phyloP scores from a whole-genome alignment of 2,113 vertebrate genomes.

The Notiomystis cincta region DNA sequence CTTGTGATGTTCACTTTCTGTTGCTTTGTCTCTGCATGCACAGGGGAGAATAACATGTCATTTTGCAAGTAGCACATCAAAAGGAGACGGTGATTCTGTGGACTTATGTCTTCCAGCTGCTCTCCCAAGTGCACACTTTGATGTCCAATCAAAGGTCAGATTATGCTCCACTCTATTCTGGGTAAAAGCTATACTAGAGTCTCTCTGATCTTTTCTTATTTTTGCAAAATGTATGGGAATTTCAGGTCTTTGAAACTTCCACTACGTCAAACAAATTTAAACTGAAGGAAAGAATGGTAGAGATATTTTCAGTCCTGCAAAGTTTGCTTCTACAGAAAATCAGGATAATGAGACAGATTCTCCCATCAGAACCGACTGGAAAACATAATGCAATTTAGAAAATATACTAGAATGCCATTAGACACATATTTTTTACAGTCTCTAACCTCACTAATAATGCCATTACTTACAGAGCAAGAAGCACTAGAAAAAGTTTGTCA shows the following conservation, averaged over 20 bases:
- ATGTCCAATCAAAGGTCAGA: slow-evolving; percentile 16
- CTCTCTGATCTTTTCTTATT: neutral
- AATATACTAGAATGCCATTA: neutral
- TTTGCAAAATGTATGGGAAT: slow-evolving; percentile 3
- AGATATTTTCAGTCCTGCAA: neutral
- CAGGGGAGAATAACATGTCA: neutral
- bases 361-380: neutral
- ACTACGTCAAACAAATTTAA: neutral
- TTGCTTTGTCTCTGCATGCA: neutral
- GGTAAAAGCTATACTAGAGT: neutral
- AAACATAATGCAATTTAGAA: neutral
- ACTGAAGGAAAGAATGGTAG: neutral
- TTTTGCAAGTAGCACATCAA: slow-evolving; percentile 10
- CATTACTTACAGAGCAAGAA: neutral
- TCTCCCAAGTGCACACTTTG: neutral
- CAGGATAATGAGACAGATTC: neutral
- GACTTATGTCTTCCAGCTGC: neutral
- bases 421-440: neutral
- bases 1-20: neutral
- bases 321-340: neutral
- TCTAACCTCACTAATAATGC: neutral
- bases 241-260: neutral
- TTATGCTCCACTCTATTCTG: neutral
- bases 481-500: neutral
- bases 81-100: neutral